Conservation (phyloP, 2,888 invertebrate genomes). For the Melanargia galathea region DNA sequence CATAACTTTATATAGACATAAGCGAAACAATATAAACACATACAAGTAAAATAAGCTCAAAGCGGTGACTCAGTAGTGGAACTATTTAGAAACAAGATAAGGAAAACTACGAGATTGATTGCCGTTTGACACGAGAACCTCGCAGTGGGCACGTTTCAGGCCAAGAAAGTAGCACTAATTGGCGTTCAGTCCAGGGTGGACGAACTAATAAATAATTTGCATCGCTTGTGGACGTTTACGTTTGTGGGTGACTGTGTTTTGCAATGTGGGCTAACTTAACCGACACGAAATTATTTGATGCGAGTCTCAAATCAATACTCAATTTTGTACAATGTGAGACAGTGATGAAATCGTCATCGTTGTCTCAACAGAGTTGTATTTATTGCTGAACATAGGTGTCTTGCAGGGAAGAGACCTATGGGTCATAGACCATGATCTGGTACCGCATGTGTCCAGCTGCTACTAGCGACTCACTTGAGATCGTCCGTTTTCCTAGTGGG, state of each 20-base stretch:
- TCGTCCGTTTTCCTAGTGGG: too few species aligned
- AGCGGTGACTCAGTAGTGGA: background rate
- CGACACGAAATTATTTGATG: background rate
- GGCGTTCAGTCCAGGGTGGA: conserved; percentile 30
- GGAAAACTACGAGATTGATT: conserved; percentile 12
- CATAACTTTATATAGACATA: too few species aligned
- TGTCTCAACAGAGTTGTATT: too few species aligned
- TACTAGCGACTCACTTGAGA: too few species aligned
- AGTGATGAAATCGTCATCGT: too few species aligned
- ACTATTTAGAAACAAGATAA: conserved; percentile 20
- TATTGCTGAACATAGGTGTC: too few species aligned
- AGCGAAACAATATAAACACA: background rate
- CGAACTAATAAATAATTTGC: conserved; percentile 15
- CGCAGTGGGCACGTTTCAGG: conserved; percentile 46
- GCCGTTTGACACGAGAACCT: background rate
- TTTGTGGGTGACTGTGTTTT: background rate
- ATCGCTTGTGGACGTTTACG: conserved; percentile 1
- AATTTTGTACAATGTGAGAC: background rate
- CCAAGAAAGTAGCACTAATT: conserved; percentile 48
- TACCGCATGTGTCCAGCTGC: too few species aligned
- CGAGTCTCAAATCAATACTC: too few species aligned
- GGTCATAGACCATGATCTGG: too few species aligned
- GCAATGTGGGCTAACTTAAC: background rate
- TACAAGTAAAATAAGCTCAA: background rate
- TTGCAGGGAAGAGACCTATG: too few species aligned